Conservation (phyloP, 2,113 vertebrate genomes). For the Onychostoma macrolepis region DNA sequence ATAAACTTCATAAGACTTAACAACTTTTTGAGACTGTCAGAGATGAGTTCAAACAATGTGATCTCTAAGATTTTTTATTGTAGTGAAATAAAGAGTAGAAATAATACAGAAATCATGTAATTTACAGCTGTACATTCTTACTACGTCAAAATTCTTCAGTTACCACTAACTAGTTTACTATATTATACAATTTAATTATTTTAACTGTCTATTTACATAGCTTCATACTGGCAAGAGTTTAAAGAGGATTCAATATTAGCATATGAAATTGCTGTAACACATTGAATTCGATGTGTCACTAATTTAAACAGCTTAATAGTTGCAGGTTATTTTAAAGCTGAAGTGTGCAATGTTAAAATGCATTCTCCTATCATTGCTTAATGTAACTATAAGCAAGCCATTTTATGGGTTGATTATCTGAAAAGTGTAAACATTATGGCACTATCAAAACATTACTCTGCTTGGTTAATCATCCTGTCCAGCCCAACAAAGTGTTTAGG, state of each 20-base stretch:
- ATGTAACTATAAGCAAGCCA: background rate
- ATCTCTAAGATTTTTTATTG: slow-evolving; percentile 76
- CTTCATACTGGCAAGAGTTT: slow-evolving; percentile 65
- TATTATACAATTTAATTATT: slow-evolving; percentile 57
- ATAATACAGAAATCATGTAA: slow-evolving; percentile 48
- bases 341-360: background rate
- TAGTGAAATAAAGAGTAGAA: slow-evolving; percentile 77
- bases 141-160: slow-evolving; percentile 22
- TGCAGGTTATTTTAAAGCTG: background rate
- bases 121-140: slow-evolving; percentile 51
- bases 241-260: slow-evolving; percentile 17
- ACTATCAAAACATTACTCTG: background rate
- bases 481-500: background rate
- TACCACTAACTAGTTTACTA: slow-evolving; percentile 55
- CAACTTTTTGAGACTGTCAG: background rate
- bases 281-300: slow-evolving; percentile 55
- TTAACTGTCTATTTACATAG: slow-evolving; percentile 67
- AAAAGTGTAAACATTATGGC: background rate
- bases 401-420: background rate
- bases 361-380: background rate
- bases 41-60: background rate
- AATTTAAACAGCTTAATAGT: slow-evolving; percentile 31
- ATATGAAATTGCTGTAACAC: slow-evolving; percentile 58
- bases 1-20: background rate
- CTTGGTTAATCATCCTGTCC: background rate